These are phyloP conservation scores for Eutolmus rufibarbis DNA, from an alignment of 2,888 invertebrate genomes.

Conservation along the genomic window DNA sequence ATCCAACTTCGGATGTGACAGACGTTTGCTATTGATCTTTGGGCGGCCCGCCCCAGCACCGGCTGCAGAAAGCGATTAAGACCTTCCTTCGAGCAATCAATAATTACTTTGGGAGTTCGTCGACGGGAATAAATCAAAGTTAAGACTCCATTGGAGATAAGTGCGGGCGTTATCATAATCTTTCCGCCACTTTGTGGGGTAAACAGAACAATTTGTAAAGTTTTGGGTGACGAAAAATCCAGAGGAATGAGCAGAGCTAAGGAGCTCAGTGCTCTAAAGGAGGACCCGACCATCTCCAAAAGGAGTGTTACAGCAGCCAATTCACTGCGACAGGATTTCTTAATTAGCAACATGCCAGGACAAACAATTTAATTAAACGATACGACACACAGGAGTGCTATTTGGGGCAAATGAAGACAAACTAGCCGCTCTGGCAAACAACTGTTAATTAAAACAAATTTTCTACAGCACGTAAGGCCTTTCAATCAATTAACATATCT, in stretches of 20 bases:
- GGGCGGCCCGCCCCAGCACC: background rate
- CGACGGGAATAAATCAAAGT: background rate
- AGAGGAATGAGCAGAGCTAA: background rate
- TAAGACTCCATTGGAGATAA: background rate
- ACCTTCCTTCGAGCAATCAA: background rate
- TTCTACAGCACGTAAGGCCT: background rate
- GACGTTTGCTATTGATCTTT: background rate
- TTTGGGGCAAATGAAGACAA: slow-evolving; percentile 23
- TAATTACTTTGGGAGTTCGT: background rate
- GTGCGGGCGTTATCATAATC: background rate
- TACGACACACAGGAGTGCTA: slow-evolving; percentile 21
- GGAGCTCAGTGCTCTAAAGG: background rate
- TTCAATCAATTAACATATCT: slow-evolving; percentile 24
- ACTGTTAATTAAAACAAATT: slow-evolving; percentile 29
- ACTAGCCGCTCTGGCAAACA: slow-evolving; percentile 16
- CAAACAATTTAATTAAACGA: slow-evolving; percentile 33
- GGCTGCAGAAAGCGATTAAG: background rate
- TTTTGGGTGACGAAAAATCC: background rate
- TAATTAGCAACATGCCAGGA: slow-evolving; percentile 28
- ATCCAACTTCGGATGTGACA: background rate
- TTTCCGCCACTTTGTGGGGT: background rate
- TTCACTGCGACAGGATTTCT: slow-evolving; percentile 28
- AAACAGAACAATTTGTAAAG: slow-evolving; percentile 23
- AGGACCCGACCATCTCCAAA: background rate
- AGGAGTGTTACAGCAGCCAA: background rate